Evolutionary conservation across 2,797 vertebrate genomes (phyloP), one percentile per base, ranked within the genome.

Genomic region (Peromyscus eremicus): DNA sequence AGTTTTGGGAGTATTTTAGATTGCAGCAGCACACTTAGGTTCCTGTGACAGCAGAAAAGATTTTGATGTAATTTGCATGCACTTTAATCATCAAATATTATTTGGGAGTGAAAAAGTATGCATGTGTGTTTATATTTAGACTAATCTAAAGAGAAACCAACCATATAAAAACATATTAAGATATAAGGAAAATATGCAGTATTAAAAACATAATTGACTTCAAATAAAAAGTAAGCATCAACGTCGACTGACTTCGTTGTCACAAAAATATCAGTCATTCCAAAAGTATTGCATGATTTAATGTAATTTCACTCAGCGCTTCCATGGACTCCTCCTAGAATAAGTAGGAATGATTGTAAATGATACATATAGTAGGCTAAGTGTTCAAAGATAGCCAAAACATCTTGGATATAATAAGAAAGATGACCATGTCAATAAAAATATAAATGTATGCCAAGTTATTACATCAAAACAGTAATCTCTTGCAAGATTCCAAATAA

Each of bases 261-360:
- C 49, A 86, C 32, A 96, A 92, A 88, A 95, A 68, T 60, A 79
- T 12, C 8, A 76, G 12, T 81, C 7, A n/a, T 52, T 71, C 13
- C 29, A 82, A 89, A 75, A 57, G 46, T 64, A 60, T n/a, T 91
- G 49, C 32, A 62, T 93, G 87, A 86, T 71, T 79, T 81, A 52
- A 43, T 68, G 32, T 17, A 79, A n/a, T 83, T 90, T 3, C 0
- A 43, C 52, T 92, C 9, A 68, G 23, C 10, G 49, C 80, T 80
- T 95, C 19, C 83, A 49, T 83, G 10, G 25, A 49, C 62, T 82
- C 71, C 23, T 80, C 96, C 94, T 90, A 6, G 6, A 83, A 91
- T 77, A 89, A 14, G 37, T 85, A 64, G 82, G 83, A 77, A 76
- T 73, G 70, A 82, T 82, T 89, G 89, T 85, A 91, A 89, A 82